phyloP scores from a whole-genome alignment of 1,140 invertebrate genomes.

The Zaprionus capensis region DNA sequence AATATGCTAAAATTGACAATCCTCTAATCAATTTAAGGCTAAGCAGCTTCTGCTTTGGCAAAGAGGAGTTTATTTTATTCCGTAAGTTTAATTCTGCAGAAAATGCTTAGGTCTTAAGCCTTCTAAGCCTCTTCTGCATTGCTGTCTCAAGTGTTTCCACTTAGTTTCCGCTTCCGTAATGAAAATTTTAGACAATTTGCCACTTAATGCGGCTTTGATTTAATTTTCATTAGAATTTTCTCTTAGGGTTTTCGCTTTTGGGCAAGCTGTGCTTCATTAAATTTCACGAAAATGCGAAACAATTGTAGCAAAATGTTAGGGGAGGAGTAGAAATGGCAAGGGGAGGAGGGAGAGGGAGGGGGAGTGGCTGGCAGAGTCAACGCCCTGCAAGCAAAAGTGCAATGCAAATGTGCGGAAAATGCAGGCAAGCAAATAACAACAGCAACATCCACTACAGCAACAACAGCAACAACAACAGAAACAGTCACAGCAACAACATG shows the following conservation, averaged over 20 bases:
- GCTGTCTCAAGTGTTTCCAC: not conserved
- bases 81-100: not conserved
- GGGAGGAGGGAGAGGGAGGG: not conserved
- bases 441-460: slow-evolving; percentile 14
- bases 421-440: slow-evolving; percentile 42
- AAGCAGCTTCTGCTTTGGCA: not conserved
- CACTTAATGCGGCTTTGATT: slow-evolving; percentile 4
- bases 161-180: not conserved
- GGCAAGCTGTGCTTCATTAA: not conserved
- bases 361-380: slow-evolving; percentile 5
- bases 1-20: not conserved
- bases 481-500: not conserved
- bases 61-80: not conserved
- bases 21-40: not conserved
- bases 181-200: slow-evolving; percentile 6
- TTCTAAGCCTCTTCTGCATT: not conserved
- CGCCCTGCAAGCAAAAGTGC: slow-evolving; percentile 24
- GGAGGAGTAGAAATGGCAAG: not conserved
- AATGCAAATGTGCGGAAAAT: slow-evolving; percentile 52
- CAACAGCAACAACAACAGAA: slow-evolving; percentile 7
- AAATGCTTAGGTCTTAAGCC: not conserved
- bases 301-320: not conserved
- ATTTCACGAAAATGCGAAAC: slow-evolving; percentile 9
- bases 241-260: not conserved
- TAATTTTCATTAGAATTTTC: slow-evolving; percentile 12